phyloP scores from a whole-genome alignment of 2,888 invertebrate genomes.

The Idaea aversata region DNA sequence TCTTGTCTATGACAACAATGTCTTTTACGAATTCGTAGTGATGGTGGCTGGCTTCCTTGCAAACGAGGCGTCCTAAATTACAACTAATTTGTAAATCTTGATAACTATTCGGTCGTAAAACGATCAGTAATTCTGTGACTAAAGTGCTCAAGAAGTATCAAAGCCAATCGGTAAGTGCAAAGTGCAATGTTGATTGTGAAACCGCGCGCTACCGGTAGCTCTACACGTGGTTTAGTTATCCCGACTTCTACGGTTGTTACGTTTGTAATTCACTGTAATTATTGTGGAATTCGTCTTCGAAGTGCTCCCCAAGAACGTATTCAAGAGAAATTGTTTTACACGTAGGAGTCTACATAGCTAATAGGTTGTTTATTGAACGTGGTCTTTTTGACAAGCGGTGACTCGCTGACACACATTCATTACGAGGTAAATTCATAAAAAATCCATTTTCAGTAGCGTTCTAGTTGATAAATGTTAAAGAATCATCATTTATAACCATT shows the following conservation, averaged over 20 bases:
- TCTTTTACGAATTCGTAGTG: conserved; percentile 80
- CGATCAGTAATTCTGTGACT: conserved; percentile 65
- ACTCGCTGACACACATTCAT: conserved; percentile 59
- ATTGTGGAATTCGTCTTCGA: conserved; percentile 38
- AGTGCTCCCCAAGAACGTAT: conserved; percentile 35
- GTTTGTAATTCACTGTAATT: conserved; percentile 53
- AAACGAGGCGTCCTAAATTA: conserved; percentile 75
- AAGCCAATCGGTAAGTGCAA: conserved; percentile 74
- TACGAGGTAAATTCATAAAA: conserved; percentile 51
- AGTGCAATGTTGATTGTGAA: conserved; percentile 59
- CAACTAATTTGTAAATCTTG: conserved; percentile 63
- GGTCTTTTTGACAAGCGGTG: conserved; percentile 69
- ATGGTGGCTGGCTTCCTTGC: conserved; percentile 81
- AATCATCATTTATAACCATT: not conserved
- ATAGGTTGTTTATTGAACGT: conserved; percentile 76
- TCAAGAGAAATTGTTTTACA: conserved; percentile 39
- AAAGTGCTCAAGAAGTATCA: conserved; percentile 77
- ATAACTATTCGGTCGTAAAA: conserved; percentile 57
- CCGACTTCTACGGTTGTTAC: conserved; percentile 53
- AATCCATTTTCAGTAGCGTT: conserved; percentile 16
- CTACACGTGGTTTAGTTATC: conserved; percentile 74
- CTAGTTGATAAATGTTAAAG: not conserved
- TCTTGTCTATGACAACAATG: conserved; percentile 73
- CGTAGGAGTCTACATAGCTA: conserved; percentile 44
- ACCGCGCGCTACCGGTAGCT: conserved; percentile 72